Percentiles rank a stretch among this genome's conserved stretches.
Conservation (phyloP, 1,140 invertebrate genomes). For the Drosophila kohkoa region DNA sequence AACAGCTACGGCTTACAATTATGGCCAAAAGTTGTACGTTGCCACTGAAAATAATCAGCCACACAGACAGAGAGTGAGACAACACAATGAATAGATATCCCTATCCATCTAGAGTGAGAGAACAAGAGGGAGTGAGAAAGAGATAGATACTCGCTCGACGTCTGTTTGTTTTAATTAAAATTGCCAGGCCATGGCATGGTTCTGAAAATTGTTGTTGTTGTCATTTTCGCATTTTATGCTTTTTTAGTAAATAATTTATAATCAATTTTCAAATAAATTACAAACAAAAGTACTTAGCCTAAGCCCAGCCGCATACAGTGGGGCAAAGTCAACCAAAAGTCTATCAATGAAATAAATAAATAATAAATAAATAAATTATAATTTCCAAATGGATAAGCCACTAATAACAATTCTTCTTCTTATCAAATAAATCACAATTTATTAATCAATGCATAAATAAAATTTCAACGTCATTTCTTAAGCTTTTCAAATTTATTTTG, state of each 20-base stretch:
- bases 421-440: too few species aligned
- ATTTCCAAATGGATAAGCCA: background rate
- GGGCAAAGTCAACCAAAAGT: conserved; percentile 12
- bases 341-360: conserved; percentile 20
- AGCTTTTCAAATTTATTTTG: conserved; percentile 13
- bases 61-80: conserved; percentile 15
- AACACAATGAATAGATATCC: conserved; percentile 5
- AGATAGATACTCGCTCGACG: conserved; percentile 6
- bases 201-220: conserved; percentile 14
- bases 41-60: conserved; percentile 57
- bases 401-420: background rate
- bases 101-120: background rate
- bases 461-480: background rate
- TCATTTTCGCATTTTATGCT: conserved; percentile 40
- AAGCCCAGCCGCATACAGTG: conserved; percentile 38
- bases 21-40: conserved; percentile 66
- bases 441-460: too few species aligned
- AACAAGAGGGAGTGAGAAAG: background rate
- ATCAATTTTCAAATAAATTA: conserved; percentile 79
- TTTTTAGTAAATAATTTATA: conserved; percentile 77
- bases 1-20: conserved; percentile 54
- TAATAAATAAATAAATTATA: conserved; percentile 24
- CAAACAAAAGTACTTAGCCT: conserved; percentile 66
- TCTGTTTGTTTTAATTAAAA: conserved; percentile 81
- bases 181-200: conserved; percentile 41